Base-by-base conservation (phyloP, 2,797 vertebrate genomes). In the Bradypodion ventrale region DNA sequence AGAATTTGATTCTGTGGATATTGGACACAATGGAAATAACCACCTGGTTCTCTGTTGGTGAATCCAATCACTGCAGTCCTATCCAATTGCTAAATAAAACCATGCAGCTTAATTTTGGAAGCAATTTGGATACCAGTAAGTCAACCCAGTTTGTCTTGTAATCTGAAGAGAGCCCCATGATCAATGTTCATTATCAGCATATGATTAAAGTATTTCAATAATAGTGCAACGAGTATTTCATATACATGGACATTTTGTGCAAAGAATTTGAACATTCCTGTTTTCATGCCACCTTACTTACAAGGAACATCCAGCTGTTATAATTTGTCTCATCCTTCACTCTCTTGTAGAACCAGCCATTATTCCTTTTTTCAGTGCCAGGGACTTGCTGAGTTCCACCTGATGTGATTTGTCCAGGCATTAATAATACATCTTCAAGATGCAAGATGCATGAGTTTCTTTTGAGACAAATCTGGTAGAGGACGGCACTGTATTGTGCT, bases 391-490 rank as follows among this genome's bases (percentile, higher is more conserved):
- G 96, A 89, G 95, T 92, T 96, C 95, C 95, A 96, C 96, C 96
- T 96, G 95, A 96, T 95, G 95, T 94, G 95, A 96, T 96, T 96
- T 96, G 95, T 96, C 96, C 95, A 94, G 94, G 95, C 95, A 96
- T 96, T 95, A 96, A 96, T 96, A 96, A 96, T 96, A 95, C 93
- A 96, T 96, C 96, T 94, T 95, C 94, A 96, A 96, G 95, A 96
- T 95, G 94, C 94, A 95, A 96, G 95, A 95, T 94, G 95, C 94
- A 95, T 96, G 95, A 95, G 95, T 95, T 95, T 94, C 94, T 96
- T 92, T 87, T 95, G 95, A 90, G 94, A 90, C 93, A 92, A 94
- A 94, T 91, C 92, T 87, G 16, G 93, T 93, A 91, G 89, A 90
- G 87, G 82, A 89, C 90, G 6, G 73, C 78, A 89, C 93, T 2